Evolutionary conservation across 1,140 invertebrate genomes (phyloP), one percentile per base, ranked within the genome.

Genomic region (Cheumatopsyche charites): DNA sequence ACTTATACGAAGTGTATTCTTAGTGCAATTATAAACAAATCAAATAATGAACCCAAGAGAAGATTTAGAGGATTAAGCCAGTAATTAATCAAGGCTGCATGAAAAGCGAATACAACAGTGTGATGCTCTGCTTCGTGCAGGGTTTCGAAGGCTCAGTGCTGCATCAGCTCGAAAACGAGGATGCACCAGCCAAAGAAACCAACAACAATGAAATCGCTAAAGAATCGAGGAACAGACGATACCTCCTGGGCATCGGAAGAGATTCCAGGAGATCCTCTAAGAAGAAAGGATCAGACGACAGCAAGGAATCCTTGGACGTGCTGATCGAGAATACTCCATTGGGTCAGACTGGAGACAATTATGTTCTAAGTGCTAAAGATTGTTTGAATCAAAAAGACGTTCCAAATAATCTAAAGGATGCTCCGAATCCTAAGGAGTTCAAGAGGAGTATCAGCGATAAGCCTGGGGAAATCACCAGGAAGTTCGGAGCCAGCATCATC

Each of bases 61-160:
- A 36, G 9, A 3, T 36, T 36, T 3, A 36, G 29, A 36, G n/a
- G 29, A 36, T 36, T 36, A 36, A 9, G 9, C 9, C 29, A 36
- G 3, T 36, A 4, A 36, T 9, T n/a, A n/a, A 58, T 23, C n/a
- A 17, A 41, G 62, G n/a, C 26, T 47, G 52, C 15, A 75, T 75
- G 74, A 75, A 75, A 73, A 75, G 74, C 58, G 74, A 75, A 43
- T 75, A 75, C 71, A 68, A 72, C 70, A 67, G 70, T 17, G 75
- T 74, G 52, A 76, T 76, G 75, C 70, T 76, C 67, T 76, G 75
- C 73, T 76, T 76, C 63, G 75, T 76, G 75, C 75, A 76, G 66
- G 58, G 73, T 58, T 76, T 76, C 70, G 75, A 76, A 21, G 75
- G 75, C 15, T 42, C 49, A 0, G 58, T 68, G 19, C 42, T 49